Evolutionary conservation across 1,140 invertebrate species (phyloP).

Genomic region (Hycleus cichorii): DNA sequence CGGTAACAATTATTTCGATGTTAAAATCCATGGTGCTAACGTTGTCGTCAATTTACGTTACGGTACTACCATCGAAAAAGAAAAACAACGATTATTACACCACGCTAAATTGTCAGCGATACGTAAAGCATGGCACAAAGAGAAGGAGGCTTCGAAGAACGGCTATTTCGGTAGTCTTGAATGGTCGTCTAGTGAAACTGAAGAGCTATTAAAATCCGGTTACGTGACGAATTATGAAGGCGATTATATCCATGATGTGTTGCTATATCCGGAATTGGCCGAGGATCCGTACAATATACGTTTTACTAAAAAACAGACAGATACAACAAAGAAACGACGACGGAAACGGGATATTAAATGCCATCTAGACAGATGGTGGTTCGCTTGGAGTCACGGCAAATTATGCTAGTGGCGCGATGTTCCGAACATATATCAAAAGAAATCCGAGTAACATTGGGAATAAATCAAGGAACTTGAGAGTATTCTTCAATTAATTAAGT

Average conservation of each 20-base stretch:
- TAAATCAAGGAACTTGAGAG: constrained; percentile 22
- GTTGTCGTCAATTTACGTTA: constrained; percentile 80
- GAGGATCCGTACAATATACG: constrained; percentile 93
- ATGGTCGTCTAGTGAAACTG: constrained; percentile 71
- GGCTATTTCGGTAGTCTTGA: constrained; percentile 66
- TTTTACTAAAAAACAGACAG: constrained; percentile 71
- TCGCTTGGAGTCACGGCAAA: constrained; percentile 43
- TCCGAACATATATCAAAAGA: constrained; percentile 14
- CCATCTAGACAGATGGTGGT: constrained; percentile 43
- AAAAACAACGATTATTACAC: constrained; percentile 77
- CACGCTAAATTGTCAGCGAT: constrained; percentile 80
- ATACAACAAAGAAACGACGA: constrained; percentile 54
- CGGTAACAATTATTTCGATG: constrained; percentile 63
- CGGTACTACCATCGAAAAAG: constrained; percentile 81
- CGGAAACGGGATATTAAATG: constrained; percentile 48
- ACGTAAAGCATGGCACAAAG: constrained; percentile 85
- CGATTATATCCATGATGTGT: constrained; percentile 84
- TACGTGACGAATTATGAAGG: constrained; percentile 78
- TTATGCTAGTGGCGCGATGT: constrained; percentile 43
- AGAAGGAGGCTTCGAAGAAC: constrained; percentile 72
- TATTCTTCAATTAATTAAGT: constrained; percentile 40
- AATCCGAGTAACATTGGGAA: neutral
- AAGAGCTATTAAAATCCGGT: constrained; percentile 73
- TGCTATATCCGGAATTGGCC: constrained; percentile 81
- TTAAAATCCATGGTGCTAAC: constrained; percentile 77